A percentile compares a stretch with the other conserved stretches of the same genome.
These are phyloP conservation scores for Euzophera pinguis DNA, from an alignment of 2,888 invertebrate species.

Conservation along the genomic window DNA sequence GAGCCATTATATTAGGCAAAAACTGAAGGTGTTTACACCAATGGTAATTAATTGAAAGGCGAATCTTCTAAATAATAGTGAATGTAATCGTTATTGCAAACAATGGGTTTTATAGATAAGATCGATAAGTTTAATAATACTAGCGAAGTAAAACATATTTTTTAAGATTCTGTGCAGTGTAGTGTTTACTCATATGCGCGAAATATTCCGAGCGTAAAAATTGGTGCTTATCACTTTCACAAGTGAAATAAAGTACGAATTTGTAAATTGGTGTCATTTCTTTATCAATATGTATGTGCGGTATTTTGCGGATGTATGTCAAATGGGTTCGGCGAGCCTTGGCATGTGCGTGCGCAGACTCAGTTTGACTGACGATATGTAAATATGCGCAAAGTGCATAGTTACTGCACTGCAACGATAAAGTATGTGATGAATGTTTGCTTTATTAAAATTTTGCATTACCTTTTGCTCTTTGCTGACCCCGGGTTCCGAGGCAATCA, in stretches of 20 bases:
- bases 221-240: not conserved
- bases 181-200: no score
- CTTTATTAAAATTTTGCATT: no score
- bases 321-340: not conserved
- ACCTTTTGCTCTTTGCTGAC: no score
- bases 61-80: not conserved
- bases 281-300: conserved; percentile 2
- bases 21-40: not conserved
- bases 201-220: not conserved
- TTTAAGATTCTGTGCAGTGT: no score
- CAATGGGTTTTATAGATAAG: not conserved
- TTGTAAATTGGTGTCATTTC: conserved; percentile 3
- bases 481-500: no score
- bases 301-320: conserved; percentile 3
- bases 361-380: not conserved
- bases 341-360: not conserved
- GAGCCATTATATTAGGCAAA: not conserved
- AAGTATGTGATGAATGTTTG: no score
- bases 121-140: not conserved
- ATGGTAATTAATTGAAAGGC: not conserved
- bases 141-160: no score
- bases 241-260: not conserved
- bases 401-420: no score
- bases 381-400: no score
- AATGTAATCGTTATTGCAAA: not conserved